phyloP scores from a whole-genome alignment of 2,888 invertebrate genomes.

The Macropis europaea region DNA sequence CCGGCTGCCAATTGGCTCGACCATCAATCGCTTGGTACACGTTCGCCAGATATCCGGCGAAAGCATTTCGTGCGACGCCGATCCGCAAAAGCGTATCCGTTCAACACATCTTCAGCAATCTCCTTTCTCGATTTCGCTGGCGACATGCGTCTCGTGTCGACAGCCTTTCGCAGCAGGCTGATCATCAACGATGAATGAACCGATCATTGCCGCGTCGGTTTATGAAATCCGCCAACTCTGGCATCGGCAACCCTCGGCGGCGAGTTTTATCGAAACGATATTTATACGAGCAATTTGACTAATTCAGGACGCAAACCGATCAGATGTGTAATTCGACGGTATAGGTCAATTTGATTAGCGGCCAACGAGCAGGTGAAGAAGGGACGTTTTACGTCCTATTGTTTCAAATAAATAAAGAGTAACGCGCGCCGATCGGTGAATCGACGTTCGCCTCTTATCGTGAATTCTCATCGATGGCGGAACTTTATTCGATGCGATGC shows the following conservation, averaged over 20 bases:
- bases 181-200: conserved; percentile 11
- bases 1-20: conserved; percentile 69
- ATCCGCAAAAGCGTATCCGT: conserved; percentile 1
- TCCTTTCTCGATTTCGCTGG: background rate
- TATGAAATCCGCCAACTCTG: conserved; percentile 14
- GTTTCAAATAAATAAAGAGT: background rate
- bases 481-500: too few species aligned
- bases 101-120: conserved; percentile 1
- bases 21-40: conserved; percentile 65
- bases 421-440: background rate
- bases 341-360: conserved; percentile 27
- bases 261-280: conserved; percentile 20
- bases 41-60: conserved; percentile 63
- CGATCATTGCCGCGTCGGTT: conserved; percentile 13
- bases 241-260: background rate
- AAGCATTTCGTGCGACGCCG: conserved; percentile 56
- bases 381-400: background rate
- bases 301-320: conserved; percentile 19
- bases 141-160: background rate
- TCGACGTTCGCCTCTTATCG: background rate
- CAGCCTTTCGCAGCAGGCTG: background rate
- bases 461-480: too few species aligned
- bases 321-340: conserved; percentile 11
- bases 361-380: background rate
- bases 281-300: conserved; percentile 29